Percentiles rank a stretch among this genome's conserved stretches.
Evolutionary conservation across 2,888 invertebrate species (phyloP).

Genomic region (Gordius sp.): DNA sequence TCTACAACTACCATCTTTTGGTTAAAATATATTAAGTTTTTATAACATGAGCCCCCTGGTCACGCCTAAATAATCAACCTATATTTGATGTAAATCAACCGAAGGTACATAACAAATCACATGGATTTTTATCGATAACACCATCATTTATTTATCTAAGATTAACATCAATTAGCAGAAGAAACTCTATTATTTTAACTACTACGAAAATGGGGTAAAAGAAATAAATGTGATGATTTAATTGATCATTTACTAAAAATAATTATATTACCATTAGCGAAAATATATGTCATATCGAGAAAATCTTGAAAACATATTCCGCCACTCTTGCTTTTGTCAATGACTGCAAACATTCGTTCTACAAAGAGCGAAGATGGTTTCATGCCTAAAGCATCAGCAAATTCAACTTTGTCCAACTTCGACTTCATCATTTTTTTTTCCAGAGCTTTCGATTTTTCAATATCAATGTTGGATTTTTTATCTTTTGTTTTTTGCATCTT

Average conservation of each 20-base stretch:
- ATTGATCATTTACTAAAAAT: not conserved
- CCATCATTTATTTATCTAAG: too few species aligned
- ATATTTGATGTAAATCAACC: too few species aligned
- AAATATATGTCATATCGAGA: slow-evolving; percentile 64
- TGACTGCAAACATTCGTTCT: slow-evolving; percentile 84
- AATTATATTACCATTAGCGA: slow-evolving; percentile 52
- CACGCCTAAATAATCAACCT: too few species aligned
- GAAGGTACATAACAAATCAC: too few species aligned
- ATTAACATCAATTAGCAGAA: too few species aligned
- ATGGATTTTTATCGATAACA: too few species aligned
- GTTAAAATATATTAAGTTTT: too few species aligned
- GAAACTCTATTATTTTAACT: not conserved
- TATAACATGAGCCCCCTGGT: too few species aligned
- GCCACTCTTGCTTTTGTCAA: slow-evolving; percentile 72
- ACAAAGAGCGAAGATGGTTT: slow-evolving; percentile 74
- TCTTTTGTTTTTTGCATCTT: too few species aligned
- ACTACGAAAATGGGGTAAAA: not conserved
- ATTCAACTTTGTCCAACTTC: slow-evolving; percentile 54
- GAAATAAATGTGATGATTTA: not conserved
- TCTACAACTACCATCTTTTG: too few species aligned
- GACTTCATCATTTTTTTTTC: slow-evolving; percentile 1
- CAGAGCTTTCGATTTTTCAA: too few species aligned
- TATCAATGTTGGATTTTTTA: too few species aligned
- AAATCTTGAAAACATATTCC: slow-evolving; percentile 71
- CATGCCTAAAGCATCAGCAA: slow-evolving; percentile 82